phyloP scores from a whole-genome alignment of 2,888 invertebrate species.

The Ramazzottius varieornatus region DNA sequence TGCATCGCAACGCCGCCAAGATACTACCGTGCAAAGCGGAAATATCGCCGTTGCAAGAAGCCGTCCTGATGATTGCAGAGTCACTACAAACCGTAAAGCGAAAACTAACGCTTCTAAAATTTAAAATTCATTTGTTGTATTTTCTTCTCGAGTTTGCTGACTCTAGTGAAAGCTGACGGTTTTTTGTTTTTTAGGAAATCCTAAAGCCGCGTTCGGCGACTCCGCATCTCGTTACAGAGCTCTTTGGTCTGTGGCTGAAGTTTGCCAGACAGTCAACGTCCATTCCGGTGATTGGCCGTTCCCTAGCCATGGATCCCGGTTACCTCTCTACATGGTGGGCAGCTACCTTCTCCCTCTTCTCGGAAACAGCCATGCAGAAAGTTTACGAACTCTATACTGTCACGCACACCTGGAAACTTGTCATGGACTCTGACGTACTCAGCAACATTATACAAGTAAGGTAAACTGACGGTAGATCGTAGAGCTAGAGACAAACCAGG shows the following conservation, averaged over 20 bases:
- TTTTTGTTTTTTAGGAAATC: constrained; percentile 10
- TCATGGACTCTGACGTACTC: constrained; percentile 42
- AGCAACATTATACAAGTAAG: constrained; percentile 37
- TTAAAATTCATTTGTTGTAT: too few relatives aligned
- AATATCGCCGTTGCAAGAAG: constrained; percentile 46
- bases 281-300: not conserved
- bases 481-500: not conserved
- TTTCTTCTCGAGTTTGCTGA: too few relatives aligned
- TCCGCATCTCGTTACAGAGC: constrained; percentile 18
- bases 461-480: not conserved
- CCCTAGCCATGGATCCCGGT: not conserved
- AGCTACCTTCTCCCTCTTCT: constrained; percentile 28
- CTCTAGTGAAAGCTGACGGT: too few relatives aligned
- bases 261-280: constrained; percentile 17
- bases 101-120: too few relatives aligned
- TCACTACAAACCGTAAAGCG: constrained; percentile 45
- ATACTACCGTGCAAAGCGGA: not conserved
- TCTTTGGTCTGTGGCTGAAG: constrained; percentile 23
- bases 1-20: not conserved
- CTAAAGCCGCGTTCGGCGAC: constrained; percentile 10
- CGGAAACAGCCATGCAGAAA: constrained; percentile 47
- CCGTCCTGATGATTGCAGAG: constrained; percentile 57
- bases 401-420: constrained; percentile 40
- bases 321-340: not conserved
- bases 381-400: constrained; percentile 45